A percentile compares a stretch with the other conserved stretches of the same genome.
Conservation (phyloP, 2,888 invertebrate genomes). For the Timandra comae region DNA sequence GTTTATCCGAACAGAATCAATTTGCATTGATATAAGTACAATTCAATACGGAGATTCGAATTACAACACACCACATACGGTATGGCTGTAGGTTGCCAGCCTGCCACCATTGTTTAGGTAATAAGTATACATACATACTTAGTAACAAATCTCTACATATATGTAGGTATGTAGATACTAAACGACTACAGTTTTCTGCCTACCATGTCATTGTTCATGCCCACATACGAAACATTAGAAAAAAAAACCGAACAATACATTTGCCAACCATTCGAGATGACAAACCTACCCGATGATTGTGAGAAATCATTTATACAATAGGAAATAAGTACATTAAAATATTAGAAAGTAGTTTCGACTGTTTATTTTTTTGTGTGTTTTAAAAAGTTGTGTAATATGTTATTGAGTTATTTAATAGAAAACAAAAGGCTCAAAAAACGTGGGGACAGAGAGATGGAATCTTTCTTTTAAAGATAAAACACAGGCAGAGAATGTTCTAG, state of each 20-base stretch:
- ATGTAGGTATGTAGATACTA: too few relatives aligned
- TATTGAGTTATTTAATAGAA: too few relatives aligned
- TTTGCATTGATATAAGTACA: slow-evolving; percentile 12
- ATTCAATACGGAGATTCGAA: slow-evolving; percentile 9
- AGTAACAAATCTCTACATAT: too few relatives aligned
- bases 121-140: slow-evolving; percentile 17
- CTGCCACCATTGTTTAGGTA: slow-evolving; percentile 42
- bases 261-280: slow-evolving; percentile 37
- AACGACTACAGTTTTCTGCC: slow-evolving; percentile 32
- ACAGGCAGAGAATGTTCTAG: too few relatives aligned
- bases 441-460: too few relatives aligned
- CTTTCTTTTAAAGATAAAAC: too few relatives aligned
- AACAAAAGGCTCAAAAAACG: too few relatives aligned
- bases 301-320: slow-evolving; percentile 31
- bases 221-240: slow-evolving; percentile 31
- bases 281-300: slow-evolving; percentile 24
- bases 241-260: slow-evolving; percentile 53
- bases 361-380: too few relatives aligned
- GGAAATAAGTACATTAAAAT: slow-evolving; percentile 2
- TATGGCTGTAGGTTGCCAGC: slow-evolving; percentile 28
- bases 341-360: slow-evolving; percentile 3
- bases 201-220: slow-evolving; percentile 44
- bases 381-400: too few relatives aligned
- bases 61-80: slow-evolving; percentile 23
- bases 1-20: slow-evolving; percentile 7